Evolutionary conservation across 2,888 invertebrate species (phyloP).

Genomic region (Polyploca ridens): DNA sequence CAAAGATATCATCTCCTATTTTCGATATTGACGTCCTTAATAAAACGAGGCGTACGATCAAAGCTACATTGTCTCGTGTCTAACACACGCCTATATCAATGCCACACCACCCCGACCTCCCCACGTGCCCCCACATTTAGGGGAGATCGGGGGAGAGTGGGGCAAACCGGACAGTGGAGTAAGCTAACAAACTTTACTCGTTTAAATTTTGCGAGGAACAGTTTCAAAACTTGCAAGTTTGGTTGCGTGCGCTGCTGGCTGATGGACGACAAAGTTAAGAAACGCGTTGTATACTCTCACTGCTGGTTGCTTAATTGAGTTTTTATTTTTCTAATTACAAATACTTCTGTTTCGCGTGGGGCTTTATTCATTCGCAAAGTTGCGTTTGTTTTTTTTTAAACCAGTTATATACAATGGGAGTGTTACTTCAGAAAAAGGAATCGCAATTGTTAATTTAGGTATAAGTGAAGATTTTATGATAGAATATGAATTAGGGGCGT

Average conservation of each 20-base stretch:
- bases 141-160: constrained; percentile 33
- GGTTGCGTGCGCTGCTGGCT: constrained; percentile 65
- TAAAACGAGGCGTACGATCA: constrained; percentile 58
- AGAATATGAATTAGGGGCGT: no score
- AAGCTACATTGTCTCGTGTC: constrained; percentile 60
- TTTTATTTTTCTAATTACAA: constrained; percentile 64
- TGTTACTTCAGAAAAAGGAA: no score
- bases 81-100: constrained; percentile 67
- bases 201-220: constrained; percentile 80
- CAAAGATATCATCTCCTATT: constrained; percentile 7
- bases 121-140: constrained; percentile 16
- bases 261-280: constrained; percentile 60
- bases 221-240: constrained; percentile 49
- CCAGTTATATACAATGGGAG: no score
- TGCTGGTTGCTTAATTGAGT: constrained; percentile 62
- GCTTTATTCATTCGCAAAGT: not conserved
- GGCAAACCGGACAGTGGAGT: constrained; percentile 70
- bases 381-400: not conserved
- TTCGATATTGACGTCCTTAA: constrained; percentile 44
- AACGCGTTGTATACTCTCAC: constrained; percentile 64
- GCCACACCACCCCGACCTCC: constrained; percentile 41
- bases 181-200: constrained; percentile 82
- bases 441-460: no score
- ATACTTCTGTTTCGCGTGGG: constrained; percentile 18
- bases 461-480: no score